A percentile compares a stretch with the other conserved stretches of the same genome.
phyloP scores from a whole-genome alignment of 2,888 invertebrate genomes.

The Hermodice carunculata region DNA sequence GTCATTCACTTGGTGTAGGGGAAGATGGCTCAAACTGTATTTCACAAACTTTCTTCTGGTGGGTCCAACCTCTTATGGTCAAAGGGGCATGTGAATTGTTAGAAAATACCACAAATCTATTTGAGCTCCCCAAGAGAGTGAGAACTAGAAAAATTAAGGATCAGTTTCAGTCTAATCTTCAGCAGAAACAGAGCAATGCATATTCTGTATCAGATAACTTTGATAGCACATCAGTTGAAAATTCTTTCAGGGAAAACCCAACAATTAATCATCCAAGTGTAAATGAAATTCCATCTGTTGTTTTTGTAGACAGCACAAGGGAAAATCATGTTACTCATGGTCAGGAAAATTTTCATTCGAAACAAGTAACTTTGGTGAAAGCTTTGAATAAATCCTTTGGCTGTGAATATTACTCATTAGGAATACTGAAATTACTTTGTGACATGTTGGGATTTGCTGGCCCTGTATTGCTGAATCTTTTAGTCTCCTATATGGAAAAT shows the following conservation, averaged over 20 bases:
- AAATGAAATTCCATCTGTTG: too few relatives aligned
- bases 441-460: slow-evolving; percentile 90
- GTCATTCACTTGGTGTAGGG: slow-evolving; percentile 38
- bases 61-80: slow-evolving; percentile 87
- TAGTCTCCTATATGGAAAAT: slow-evolving; percentile 85
- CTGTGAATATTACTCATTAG: slow-evolving; percentile 61
- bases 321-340: neutral
- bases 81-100: slow-evolving; percentile 70
- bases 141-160: slow-evolving; percentile 51
- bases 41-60: slow-evolving; percentile 85
- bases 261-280: too few relatives aligned
- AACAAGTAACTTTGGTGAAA: slow-evolving; percentile 40
- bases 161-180: slow-evolving; percentile 47
- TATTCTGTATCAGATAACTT: neutral
- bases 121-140: slow-evolving; percentile 56
- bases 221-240: neutral
- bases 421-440: slow-evolving; percentile 78
- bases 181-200: neutral
- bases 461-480: slow-evolving; percentile 86
- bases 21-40: slow-evolving; percentile 81
- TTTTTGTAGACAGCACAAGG: too few relatives aligned
- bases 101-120: slow-evolving; percentile 72
- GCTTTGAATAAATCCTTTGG: slow-evolving; percentile 63
- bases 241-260: neutral
- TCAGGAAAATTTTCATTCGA: neutral